These are phyloP conservation scores for Aricia artaxerxes DNA, from an alignment of 2,888 invertebrate genomes.

Conservation along the genomic window DNA sequence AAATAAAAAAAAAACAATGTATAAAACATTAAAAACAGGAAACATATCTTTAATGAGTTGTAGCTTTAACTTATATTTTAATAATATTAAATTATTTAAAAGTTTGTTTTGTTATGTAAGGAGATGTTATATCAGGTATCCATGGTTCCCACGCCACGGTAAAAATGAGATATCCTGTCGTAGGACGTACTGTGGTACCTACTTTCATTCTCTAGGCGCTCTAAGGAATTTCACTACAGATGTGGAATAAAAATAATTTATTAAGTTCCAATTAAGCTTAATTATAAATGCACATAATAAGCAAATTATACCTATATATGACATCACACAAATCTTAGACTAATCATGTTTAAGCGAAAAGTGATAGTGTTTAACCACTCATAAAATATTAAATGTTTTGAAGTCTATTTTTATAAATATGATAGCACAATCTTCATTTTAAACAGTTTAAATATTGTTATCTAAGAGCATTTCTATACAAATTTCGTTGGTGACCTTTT, in stretches of 20 bases:
- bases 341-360: background rate
- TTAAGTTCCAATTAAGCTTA: background rate
- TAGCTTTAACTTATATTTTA: conserved; percentile 13
- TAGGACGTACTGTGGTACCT: too few relatives aligned
- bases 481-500: background rate
- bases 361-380: background rate
- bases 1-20: background rate
- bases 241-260: background rate
- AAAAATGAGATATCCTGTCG: background rate
- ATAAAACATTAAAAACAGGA: background rate
- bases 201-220: background rate
- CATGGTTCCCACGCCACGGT: background rate
- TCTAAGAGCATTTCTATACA: background rate
- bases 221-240: background rate
- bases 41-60: background rate
- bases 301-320: background rate
- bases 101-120: conserved; percentile 2
- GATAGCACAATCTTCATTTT: background rate
- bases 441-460: background rate
- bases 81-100: background rate
- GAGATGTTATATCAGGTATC: background rate
- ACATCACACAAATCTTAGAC: background rate
- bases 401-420: background rate
- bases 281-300: background rate
- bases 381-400: background rate